Evolutionary conservation across 2,113 vertebrate genomes (phyloP), one percentile per base, ranked within the genome.

Genomic region (Pachypanchax playfairii): DNA sequence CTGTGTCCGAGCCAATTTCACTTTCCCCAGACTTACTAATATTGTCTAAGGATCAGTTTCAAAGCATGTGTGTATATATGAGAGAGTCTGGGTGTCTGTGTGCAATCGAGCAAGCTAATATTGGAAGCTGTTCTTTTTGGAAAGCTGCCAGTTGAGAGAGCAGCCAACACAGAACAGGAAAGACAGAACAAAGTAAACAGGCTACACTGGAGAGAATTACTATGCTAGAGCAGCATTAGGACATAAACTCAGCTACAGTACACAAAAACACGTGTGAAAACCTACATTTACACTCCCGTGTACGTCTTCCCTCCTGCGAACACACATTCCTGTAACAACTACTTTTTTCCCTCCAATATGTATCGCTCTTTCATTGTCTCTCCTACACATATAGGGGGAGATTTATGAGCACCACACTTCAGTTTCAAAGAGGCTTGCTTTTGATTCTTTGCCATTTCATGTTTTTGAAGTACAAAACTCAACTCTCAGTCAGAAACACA

Each of bases 101-200:
- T 52, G 62, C 18, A 10, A 77, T 76, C 26, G 47, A 67, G 60
- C 54, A 51, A 55, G 49, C 71, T 67, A 64, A 76, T 77, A 67
- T 63, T 75, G 72, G 72, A 82, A 83, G 79, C 70, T 53, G 68
- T 63, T 85, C 74, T 15, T 59, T 49, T 67, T 86, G 82, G 80
- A 87, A 44, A 38, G 31, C 47, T 65, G 73, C 76, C 80, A 86
- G 47, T 58, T 17, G 64, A 79, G 57, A 70, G 65, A 46, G 39
- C 58, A 82, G 75, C 63, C 78, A 80, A 65, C 68, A 65, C 65
- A 71, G 65, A 59, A 58, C 2, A 5, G 55, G 67, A 36, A 79
- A 77, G 77, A 75, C 77, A 39, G 61, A 79, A 82, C 79, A 78
- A 82, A 86, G 77, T 73, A 78, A 87, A 80, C 59, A 82, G 72